These are phyloP conservation scores for Ambastaia sidthimunki DNA, from an alignment of 2,797 vertebrate species.

Conservation along the genomic window DNA sequence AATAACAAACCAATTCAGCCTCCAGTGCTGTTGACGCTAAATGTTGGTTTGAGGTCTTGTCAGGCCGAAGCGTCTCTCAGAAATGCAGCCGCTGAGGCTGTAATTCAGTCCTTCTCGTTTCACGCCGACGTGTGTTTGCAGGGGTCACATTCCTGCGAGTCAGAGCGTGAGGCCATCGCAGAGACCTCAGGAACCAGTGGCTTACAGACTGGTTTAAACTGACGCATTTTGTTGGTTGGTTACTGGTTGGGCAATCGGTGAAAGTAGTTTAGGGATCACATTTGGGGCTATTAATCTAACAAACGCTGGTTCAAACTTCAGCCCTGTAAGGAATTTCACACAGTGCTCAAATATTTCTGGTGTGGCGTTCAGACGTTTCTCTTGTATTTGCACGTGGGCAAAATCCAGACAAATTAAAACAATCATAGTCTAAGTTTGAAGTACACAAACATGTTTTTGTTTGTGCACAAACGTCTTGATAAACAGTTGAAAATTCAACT, in stretches of 20 bases:
- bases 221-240: not conserved
- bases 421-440: not conserved
- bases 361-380: too few relatives aligned
- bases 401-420: too few relatives aligned
- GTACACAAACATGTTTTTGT: not conserved
- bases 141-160: constrained; percentile 47
- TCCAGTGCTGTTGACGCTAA: constrained; percentile 20
- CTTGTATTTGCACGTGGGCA: too few relatives aligned
- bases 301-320: not conserved
- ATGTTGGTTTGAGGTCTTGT: constrained; percentile 33
- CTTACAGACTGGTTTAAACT: not conserved
- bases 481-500: constrained; percentile 64
- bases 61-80: constrained; percentile 7
- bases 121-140: constrained; percentile 27
- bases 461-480: too few relatives aligned
- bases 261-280: not conserved
- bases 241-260: not conserved
- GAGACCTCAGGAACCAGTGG: not conserved
- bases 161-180: constrained; percentile 7
- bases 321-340: not conserved
- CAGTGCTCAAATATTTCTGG: not conserved
- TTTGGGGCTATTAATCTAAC: not conserved
- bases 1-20: constrained; percentile 3
- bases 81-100: constrained; percentile 16
- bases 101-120: constrained; percentile 36